Base-by-base conservation (phyloP, 2,797 vertebrate genomes). In the Podargus strigoides region DNA sequence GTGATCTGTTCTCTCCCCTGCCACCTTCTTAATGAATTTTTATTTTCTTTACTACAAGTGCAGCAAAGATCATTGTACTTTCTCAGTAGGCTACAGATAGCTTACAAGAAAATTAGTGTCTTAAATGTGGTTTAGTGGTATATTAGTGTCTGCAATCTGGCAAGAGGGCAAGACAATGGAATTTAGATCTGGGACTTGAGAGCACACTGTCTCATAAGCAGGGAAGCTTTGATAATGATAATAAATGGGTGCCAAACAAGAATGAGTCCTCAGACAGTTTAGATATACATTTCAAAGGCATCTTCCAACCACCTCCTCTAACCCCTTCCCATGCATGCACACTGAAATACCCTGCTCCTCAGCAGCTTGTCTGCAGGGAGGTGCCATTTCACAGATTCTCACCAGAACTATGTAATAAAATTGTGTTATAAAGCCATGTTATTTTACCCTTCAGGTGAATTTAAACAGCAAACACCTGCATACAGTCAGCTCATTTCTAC, bases 51-150 rank as follows among this genome's bases (percentile, higher is more conserved):
- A n/a, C 81, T 81, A 49, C 62, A 49, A 82, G 44, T 32, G 64
- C 32, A 62, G 17, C 32, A 82, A 91, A 80, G 78, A 60, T 87
- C n/a, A 3, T 46, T 72, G 72, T 55, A 47, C 64, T 73, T 89
- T 74, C 86, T 93, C 90, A 87, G 81, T 74, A 75, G 53, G 85
- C 32, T 53, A 50, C 58, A 78, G 72, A 75, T 4, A 89, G 26
- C 62, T 94, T 72, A 78, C 62, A 91, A 83, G 79, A 92, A 78
- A 91, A 86, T 64, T 44, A 90, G 21, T 36, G 53, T 59, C 69
- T 86, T 44, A 64, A 88, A 84, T 12, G 50, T 44, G 36, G 15
- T 69, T 58, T 76, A 62, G 73, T 26, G 14, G 49, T 46, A 24
- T n/a, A 32, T 77, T 68, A 41, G 27, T 50, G 42, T 52, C 69